Base-by-base conservation (phyloP, 2,888 invertebrate genomes). In the Cryptus viduatorius region DNA sequence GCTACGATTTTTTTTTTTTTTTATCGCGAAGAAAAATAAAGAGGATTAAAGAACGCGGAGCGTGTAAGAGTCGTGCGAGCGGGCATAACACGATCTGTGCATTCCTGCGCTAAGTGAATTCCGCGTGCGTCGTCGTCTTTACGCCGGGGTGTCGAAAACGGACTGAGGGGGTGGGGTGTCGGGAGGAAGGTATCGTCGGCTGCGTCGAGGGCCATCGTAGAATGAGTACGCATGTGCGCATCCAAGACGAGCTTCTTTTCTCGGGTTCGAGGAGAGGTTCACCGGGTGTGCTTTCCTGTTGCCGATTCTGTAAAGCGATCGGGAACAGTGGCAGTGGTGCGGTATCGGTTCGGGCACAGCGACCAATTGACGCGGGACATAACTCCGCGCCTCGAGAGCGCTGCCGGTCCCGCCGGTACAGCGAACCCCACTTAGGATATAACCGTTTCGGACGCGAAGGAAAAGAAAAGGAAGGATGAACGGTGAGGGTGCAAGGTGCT, bases 31-130 rank as follows among this genome's bases (percentile, higher is more conserved):
- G 46, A 37, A 42, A 46, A 72, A 59, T 59, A 59, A 59, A 72
- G 19, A 37, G 59, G 42, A 19, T n/a, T 1, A 44, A 44, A 44
- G 24, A 72, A 10, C 19, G 59, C 59, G 44, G 24, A 56, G 42
- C 59, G 42, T 72, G 72, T 42, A 16, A 42, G 46, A 72, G 48
- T 76, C 31, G 48, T 19, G 75, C 65, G 24, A 48, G 42, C 65
- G 69, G 78, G 85, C 71, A 10, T 75, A 87, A 91, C 90, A 91
- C 89, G 91, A 89, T 89, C 85, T 86, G 89, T 86, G 90, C 92
- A 93, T 93, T 92, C 93, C 89, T 82, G 82, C 87, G 88, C 89
- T 93, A 92, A 93, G 92, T 92, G 92, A 92, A 93, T 93, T 93
- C 92, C 92, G 86, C 86, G 88, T 88, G 88, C 87, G 89, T 83